phyloP scores from a whole-genome alignment of 2,888 invertebrate genomes.

The Cheilosia urbana region DNA sequence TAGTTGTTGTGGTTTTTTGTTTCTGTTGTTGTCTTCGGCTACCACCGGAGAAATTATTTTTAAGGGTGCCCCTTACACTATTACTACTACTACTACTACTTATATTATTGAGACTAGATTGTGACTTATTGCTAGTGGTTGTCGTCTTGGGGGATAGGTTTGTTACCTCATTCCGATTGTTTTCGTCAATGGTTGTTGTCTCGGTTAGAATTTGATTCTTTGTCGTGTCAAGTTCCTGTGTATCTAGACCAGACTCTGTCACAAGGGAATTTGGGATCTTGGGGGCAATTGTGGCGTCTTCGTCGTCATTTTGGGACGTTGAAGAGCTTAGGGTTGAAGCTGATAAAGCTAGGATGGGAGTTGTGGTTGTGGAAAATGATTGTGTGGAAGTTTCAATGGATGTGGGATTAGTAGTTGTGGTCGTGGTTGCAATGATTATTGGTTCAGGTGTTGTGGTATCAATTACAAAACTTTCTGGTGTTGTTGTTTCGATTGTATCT shows the following conservation, averaged over 20 bases:
- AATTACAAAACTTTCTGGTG: slow-evolving; percentile 76
- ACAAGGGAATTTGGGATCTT: slow-evolving; percentile 60
- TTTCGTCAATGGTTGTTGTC: slow-evolving; percentile 76
- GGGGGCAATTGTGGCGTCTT: slow-evolving; percentile 48
- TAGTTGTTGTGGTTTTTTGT: slow-evolving; percentile 76
- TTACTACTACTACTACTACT: slow-evolving; percentile 77
- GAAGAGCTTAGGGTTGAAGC: slow-evolving; percentile 56
- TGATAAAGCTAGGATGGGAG: slow-evolving; percentile 71
- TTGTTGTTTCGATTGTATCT: slow-evolving; percentile 64
- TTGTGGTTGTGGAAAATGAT: slow-evolving; percentile 76
- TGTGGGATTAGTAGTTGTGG: slow-evolving; percentile 77
- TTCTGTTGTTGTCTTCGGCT: slow-evolving; percentile 80
- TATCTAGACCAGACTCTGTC: slow-evolving; percentile 78
- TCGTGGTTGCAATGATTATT: slow-evolving; percentile 79
- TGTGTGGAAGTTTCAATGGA: slow-evolving; percentile 71
- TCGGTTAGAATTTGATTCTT: slow-evolving; percentile 70
- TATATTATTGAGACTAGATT: slow-evolving; percentile 79
- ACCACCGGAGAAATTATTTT: slow-evolving; percentile 72
- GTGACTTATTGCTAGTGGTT: slow-evolving; percentile 73
- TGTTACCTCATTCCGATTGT: slow-evolving; percentile 76
- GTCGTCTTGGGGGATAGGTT: slow-evolving; percentile 58
- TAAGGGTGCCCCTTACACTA: slow-evolving; percentile 71
- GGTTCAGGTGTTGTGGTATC: slow-evolving; percentile 80
- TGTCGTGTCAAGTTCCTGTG: slow-evolving; percentile 72
- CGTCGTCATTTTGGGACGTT: slow-evolving; percentile 50